phyloP scores from a whole-genome alignment of 1,140 invertebrate genomes.

The Bombus difficillimus region DNA sequence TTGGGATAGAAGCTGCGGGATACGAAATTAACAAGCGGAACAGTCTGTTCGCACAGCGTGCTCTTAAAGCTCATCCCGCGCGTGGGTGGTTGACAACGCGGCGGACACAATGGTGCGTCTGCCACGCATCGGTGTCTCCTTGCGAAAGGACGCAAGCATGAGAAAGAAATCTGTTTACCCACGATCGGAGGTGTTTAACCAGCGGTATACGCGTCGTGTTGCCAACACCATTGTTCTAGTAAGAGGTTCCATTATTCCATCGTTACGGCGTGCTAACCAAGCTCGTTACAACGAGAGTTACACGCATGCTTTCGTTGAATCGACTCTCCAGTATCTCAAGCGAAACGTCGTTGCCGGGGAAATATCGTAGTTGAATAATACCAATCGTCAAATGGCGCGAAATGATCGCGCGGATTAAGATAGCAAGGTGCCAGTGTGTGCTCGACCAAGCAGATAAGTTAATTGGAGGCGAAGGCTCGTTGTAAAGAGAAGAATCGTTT shows the following conservation, averaged over 20 bases:
- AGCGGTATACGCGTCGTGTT: slow-evolving; percentile 42
- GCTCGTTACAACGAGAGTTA: slow-evolving; percentile 73
- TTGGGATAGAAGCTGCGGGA: not conserved
- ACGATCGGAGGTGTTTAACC: slow-evolving; percentile 53
- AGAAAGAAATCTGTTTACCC: slow-evolving; percentile 62
- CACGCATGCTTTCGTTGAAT: slow-evolving; percentile 41
- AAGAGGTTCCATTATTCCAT: slow-evolving; percentile 64
- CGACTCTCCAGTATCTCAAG: not conserved
- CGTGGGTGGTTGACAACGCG: slow-evolving; percentile 60
- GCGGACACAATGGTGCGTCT: slow-evolving; percentile 57
- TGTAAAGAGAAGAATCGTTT: slow-evolving; percentile 24
- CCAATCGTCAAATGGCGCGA: slow-evolving; percentile 13
- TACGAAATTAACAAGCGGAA: slow-evolving; percentile 38
- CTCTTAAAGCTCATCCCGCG: slow-evolving; percentile 41
- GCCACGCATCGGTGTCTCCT: slow-evolving; percentile 44
- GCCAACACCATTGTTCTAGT: slow-evolving; percentile 67
- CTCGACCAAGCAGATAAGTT: slow-evolving; percentile 42
- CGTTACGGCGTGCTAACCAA: slow-evolving; percentile 66
- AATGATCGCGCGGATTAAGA: slow-evolving; percentile 59
- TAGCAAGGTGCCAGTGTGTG: slow-evolving; percentile 41
- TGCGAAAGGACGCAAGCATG: slow-evolving; percentile 22
- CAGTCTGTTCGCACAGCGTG: slow-evolving; percentile 13
- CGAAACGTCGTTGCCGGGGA: not conserved
- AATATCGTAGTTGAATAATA: not conserved
- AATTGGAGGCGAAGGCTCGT: slow-evolving; percentile 39